Conservation (phyloP, 2,888 invertebrate genomes). For the Drosophila atroscutellata region DNA sequence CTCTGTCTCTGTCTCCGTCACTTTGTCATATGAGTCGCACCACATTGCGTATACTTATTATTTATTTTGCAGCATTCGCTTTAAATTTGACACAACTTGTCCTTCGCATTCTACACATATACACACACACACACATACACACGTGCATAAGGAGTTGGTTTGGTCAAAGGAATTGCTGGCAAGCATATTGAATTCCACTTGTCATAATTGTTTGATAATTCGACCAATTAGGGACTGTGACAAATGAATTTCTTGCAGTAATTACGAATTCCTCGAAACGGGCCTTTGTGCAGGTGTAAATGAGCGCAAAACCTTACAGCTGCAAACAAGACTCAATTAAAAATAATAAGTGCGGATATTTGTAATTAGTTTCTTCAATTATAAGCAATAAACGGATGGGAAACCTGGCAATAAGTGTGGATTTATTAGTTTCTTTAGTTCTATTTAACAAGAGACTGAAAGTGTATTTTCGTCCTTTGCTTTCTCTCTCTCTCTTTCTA, state of each 20-base stretch:
- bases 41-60: conserved; percentile 34
- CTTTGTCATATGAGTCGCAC: conserved; percentile 14
- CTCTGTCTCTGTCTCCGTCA: neutral
- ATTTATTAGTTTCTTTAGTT: neutral
- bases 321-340: neutral
- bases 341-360: neutral
- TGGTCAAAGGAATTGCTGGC: neutral
- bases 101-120: neutral
- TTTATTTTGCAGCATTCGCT: neutral
- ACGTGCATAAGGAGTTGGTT: neutral
- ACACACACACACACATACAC: neutral
- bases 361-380: neutral
- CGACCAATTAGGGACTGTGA: neutral
- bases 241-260: neutral
- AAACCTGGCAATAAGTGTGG: neutral
- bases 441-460: neutral
- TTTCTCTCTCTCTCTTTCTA: neutral
- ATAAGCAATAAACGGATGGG: neutral
- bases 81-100: neutral
- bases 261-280: too few species aligned
- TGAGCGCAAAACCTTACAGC: neutral
- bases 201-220: neutral
- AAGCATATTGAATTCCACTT: conserved; percentile 37
- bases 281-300: neutral
- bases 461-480: neutral